Evolutionary conservation across 2,113 vertebrate species (phyloP), one percentile per base, ranked within the genome.

Genomic region (Seriola quinqueradiata): DNA sequence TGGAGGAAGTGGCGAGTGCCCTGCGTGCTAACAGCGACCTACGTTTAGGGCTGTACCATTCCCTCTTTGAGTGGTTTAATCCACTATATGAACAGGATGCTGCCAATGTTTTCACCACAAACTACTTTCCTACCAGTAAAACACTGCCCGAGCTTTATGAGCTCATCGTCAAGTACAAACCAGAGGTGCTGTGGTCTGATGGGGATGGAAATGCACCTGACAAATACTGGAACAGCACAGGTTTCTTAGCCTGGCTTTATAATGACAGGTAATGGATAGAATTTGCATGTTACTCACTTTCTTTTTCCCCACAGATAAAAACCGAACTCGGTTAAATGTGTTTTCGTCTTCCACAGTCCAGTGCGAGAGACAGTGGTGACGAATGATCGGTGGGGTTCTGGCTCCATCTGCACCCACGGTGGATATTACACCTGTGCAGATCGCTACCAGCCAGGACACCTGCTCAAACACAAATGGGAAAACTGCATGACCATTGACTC

Each of bases 61-160:
- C 98, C 4, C 95, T 98, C 11, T 99, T 99, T 1, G 98, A 99
- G 87, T 99, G 98, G 98, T 99, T 99, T 79, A 96, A 99, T 73
- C 98, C 97, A 0, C 93, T 98, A 44, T 99, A 95, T 84, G 88
- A 93, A 23, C 82, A 90, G 54, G 98, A 99, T 70, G 72, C 94
- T 4, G 84, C 90, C 67, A 96, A 92, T 16, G 28, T 0, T 7
- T 99, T 96, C 90, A 91, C 65, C 0, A 97, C 96, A 65, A 95
- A 87, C 66, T 82, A 84, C 54, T 99, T 99, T 81, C 96, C 97
- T n/a, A 71, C 73, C 13, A 87, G 77, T 28, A 99, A 99, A 92
- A 92, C 89, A 0, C 90, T 98, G 82, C 98, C 98, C 0, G 98
- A 99, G 87, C 96, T 99, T 28, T 97, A 97, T 23, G 96, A 99